These are phyloP conservation scores for Drepana arcuata DNA, from an alignment of 1,140 invertebrate species.

Conservation along the genomic window DNA sequence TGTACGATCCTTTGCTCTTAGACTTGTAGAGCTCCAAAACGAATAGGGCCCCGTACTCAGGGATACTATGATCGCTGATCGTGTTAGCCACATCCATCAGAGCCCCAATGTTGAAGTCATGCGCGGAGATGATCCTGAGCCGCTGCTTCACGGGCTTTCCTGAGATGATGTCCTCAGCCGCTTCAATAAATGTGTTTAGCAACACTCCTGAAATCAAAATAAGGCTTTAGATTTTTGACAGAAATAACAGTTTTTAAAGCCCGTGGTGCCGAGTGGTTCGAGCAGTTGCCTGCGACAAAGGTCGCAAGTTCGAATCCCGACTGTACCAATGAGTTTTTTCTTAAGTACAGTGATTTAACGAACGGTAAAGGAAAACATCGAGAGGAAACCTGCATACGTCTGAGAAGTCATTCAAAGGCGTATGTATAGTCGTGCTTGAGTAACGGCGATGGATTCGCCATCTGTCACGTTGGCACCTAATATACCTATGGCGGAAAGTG, in stretches of 20 bases:
- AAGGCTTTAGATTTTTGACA: neutral
- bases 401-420: too few species aligned
- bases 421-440: too few species aligned
- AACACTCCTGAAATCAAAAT: slow-evolving; percentile 31
- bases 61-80: slow-evolving; percentile 30
- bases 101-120: slow-evolving; percentile 56
- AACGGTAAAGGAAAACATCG: too few species aligned
- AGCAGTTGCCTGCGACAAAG: too few species aligned
- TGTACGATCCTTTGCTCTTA: slow-evolving; percentile 29
- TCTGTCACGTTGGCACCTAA: too few species aligned
- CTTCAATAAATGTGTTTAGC: slow-evolving; percentile 39
- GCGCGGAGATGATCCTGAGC: slow-evolving; percentile 36
- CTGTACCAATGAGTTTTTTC: too few species aligned
- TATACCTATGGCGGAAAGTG: too few species aligned
- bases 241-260: neutral
- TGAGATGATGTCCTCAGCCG: slow-evolving; percentile 26
- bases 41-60: slow-evolving; percentile 48
- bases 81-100: slow-evolving; percentile 46
- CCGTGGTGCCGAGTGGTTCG: too few species aligned
- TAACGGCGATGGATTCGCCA: too few species aligned
- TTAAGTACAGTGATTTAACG: too few species aligned
- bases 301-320: too few species aligned
- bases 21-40: slow-evolving; percentile 42
- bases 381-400: too few species aligned
- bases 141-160: slow-evolving; percentile 28